Evolutionary conservation across 1,140 invertebrate genomes (phyloP).

Genomic region (Bursaphelenchus mucronatus): DNA sequence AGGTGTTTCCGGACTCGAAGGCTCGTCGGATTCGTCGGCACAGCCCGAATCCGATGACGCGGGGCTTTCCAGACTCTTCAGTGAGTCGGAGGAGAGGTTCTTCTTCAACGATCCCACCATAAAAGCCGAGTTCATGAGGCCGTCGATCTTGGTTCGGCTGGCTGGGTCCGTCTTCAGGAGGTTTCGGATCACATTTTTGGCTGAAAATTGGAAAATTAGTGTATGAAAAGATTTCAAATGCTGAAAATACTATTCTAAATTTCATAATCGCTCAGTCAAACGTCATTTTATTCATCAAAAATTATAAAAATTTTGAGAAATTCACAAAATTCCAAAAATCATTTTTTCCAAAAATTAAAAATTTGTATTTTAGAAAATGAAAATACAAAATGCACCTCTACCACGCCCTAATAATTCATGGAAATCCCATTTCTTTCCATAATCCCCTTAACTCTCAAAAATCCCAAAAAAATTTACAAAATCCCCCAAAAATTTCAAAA

Average conservation of each 20-base stretch:
- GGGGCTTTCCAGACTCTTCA: background rate
- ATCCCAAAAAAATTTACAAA: too few species aligned
- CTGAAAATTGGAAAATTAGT: constrained; percentile 55
- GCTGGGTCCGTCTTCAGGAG: constrained; percentile 86
- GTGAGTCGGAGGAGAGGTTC: background rate
- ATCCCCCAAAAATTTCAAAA: background rate
- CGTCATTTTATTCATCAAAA: background rate
- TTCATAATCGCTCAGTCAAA: background rate
- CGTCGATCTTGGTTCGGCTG: constrained; percentile 77
- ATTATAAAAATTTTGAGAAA: constrained; percentile 6
- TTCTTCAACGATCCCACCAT: constrained; percentile 14
- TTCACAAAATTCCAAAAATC: background rate
- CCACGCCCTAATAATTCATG: too few species aligned
- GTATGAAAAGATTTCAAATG: constrained; percentile 8
- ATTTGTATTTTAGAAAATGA: too few species aligned
- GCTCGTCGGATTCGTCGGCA: constrained; percentile 14
- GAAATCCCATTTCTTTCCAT: too few species aligned
- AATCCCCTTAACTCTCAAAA: too few species aligned
- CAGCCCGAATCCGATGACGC: constrained; percentile 5
- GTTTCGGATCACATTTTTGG: constrained; percentile 85
- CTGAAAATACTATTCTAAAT: background rate
- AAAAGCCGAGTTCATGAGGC: constrained; percentile 77
- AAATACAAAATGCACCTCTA: too few species aligned
- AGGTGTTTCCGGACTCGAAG: constrained; percentile 19
- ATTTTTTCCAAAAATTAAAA: background rate